Evolutionary conservation across 2,888 invertebrate genomes (phyloP), one percentile per base, ranked within the genome.

Genomic region (Hydriomena furcata): DNA sequence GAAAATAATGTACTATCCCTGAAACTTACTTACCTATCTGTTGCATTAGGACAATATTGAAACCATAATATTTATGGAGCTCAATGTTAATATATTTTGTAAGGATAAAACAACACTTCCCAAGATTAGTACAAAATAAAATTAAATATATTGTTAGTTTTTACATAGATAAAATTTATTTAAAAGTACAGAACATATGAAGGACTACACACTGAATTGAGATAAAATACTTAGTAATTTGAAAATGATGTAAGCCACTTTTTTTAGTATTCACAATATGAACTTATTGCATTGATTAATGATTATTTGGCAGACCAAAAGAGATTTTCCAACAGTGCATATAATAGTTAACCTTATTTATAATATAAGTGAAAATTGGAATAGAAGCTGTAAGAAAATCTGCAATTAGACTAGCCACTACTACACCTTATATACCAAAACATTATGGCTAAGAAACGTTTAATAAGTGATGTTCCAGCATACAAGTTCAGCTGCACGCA

Each of bases 11-110:
- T 31, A 12, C 13, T 3, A 13, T 31, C 13, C 13, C n/a, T n/a
- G n/a, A 5, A 10, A 28, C 5, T 10, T n/a, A 38, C 28, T 7
- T 43, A 21, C 20, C 23, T 52, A 48, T 30, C 21, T 44, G 62
- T 68, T 67, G 20, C 17, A 38, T 66, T 66, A 75, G 68, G 71
- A 54, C 38, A 47, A 28, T 76, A 90, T 83, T 88, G 76, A 91
- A 91, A 91, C 90, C 75, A 90, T 81, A 87, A 79, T 88, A 66
- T 61, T n/a, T 81, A 79, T 83, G 83, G 91, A 91, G 88, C 85
- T 90, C 84, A 91, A 91, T 91, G 89, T 89, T 91, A 91, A 91
- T 91, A 91, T 91, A 91, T 91, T 91, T 88, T 88, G 76, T 87
- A 88, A 89, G 87, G 89, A 87, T 86, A 90, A 91, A 91, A 91